Evolutionary conservation across 2,113 vertebrate genomes (phyloP), one percentile per base, ranked within the genome.

Genomic region (Heptranchias perlo): DNA sequence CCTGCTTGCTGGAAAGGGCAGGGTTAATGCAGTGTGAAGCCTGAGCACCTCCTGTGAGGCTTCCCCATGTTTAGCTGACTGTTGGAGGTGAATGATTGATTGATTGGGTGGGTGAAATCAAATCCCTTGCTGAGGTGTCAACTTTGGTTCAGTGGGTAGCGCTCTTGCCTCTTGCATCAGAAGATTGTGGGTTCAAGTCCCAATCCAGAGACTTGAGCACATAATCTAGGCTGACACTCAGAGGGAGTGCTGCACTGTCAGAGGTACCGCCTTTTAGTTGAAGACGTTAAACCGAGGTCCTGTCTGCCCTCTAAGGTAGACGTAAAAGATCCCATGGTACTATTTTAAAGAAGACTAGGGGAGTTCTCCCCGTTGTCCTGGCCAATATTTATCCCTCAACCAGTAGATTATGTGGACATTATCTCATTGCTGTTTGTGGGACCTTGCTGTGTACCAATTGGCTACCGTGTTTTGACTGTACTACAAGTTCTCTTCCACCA

Each of bases 21-120:
- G 58, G 89, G 89, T 93, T 62, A 93, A 93, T 93, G 89, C 35
- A 93, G 89, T 62, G 58, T 93, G 58, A 93, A 93, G 58, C 21
- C 58, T 62, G 6, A 39, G 14, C 54, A 61, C 58, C 16, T 39
- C 52, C 58, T 64, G 54, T 61, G 52, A 91, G 31, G 11, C 52
- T 61, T 54, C 4, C 61, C 21, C 16, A 39, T n/a, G 18, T 58
- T 61, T 16, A 61, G 13, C 31, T 93, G 58, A 93, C n/a, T 62
- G 0, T 62, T 62, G 35, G 89, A 39, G 35, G 58, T 58, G 89
- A 39, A 35, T 10, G 84, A 47, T 16, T 10, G 84, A 47, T 16
- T 58, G 11, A 10, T 5, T 91, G 10, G 35, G 54, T 61, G 54
- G 4, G 35, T 92, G 54, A n/a, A 11, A 61, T 92, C 35, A 14